These are phyloP conservation scores for Todus mexicanus DNA, from an alignment of 2,797 vertebrate species.

Conservation along the genomic window DNA sequence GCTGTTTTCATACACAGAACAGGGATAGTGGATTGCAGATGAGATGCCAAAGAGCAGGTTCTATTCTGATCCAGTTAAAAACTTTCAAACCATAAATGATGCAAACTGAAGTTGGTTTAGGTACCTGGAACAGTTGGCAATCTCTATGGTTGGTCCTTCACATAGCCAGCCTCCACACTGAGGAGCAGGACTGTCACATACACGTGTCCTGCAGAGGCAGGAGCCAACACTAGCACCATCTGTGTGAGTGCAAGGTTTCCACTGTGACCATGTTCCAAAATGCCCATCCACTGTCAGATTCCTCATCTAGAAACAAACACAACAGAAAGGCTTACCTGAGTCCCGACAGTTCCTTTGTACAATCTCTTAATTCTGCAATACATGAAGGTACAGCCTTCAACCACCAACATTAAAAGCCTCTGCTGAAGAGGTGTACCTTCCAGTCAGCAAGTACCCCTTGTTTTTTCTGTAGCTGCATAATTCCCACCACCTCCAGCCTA, in stretches of 20 bases:
- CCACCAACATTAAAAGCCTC: neutral
- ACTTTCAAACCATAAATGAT: neutral
- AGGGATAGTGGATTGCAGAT: neutral
- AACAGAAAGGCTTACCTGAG: neutral
- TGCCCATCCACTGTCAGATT: conserved; percentile 92
- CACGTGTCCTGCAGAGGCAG: conserved; percentile 88
- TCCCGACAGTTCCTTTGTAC: neutral
- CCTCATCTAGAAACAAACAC: conserved; percentile 77
- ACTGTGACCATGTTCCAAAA: conserved; percentile 87
- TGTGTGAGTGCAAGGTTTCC: conserved; percentile 86
- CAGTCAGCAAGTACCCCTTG: neutral
- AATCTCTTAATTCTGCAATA: neutral
- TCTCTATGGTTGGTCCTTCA: conserved; percentile 87
- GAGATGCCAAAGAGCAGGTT: neutral
- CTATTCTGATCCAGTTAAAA: neutral
- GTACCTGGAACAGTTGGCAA: conserved; percentile 96
- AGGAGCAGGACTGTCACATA: conserved; percentile 88
- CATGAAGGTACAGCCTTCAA: neutral
- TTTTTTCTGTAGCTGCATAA: neutral
- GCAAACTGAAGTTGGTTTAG: neutral
- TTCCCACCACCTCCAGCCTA: neutral
- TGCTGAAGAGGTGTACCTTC: neutral
- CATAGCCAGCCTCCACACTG: conserved; percentile 91
- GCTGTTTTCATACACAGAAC: neutral
- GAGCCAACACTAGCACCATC: conserved; percentile 82